Base-by-base conservation (phyloP, 2,888 invertebrate species). In the Aquatica leii region DNA sequence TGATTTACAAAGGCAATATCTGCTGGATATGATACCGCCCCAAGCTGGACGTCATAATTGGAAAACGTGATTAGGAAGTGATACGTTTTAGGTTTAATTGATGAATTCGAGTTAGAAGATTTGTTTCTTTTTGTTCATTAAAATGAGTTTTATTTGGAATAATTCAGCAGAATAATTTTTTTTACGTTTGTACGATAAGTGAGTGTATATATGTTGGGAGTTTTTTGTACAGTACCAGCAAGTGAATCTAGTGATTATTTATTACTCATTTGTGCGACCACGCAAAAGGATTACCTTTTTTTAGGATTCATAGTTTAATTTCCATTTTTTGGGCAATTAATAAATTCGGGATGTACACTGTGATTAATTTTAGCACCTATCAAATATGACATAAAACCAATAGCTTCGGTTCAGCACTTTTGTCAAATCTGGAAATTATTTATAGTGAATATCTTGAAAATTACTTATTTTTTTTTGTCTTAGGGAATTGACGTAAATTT, bases 21-120 rank as follows among this genome's bases (percentile, higher is more conserved):
- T 98, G 77, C 87, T 98, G 67, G 97, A 98, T 82, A 96, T 98
- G 95, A 95, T 97, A 77, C 95, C 95, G 59, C 87, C 85, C 65
- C 82, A 84, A 60, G 80, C 84, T 18, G 83, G 82, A 70, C 83
- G 84, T 67, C 85, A 86, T 77, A 87, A 87, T 74, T 87, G 87
- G 87, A 87, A 87, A 76, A 86, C 86, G 84, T 86, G 86, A 86
- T 85, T 81, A 73, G 75, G 68, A 68, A 69, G 73, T 62, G 63
- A 60, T 55, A 61, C 55, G 50, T 55, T 59, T 62, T 65, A 61
- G 48, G 61, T 46, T 46, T 37, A 18, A 52, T 41, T 57, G 40
- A 31, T 57, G 54, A 62, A 43, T 43, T 37, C 51, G 46, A 51
- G 56, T 49, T 61, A 61, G 61, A 18, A 37, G 37, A n/a, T 37